Base-by-base conservation (phyloP, 37 sponge, comb jelly and placozoan genomes). In the Aplysina aerophoba region DNA sequence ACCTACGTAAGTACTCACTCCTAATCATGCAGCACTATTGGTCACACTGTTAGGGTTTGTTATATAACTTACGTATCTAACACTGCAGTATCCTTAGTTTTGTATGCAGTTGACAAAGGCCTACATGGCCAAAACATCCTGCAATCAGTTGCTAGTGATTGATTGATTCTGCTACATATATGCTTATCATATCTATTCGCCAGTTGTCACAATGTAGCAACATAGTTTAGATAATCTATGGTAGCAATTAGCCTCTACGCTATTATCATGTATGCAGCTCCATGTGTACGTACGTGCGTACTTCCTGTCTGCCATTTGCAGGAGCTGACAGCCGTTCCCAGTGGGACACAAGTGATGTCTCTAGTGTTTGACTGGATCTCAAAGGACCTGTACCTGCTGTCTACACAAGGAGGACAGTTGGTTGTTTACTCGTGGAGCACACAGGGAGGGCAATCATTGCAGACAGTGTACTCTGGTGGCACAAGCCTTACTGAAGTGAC, bases 331-430 rank as follows among this genome's bases (percentile, higher is more conserved):
- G 34, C 34, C 4, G 4, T 31, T 31, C 17, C 27, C 34, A 17
- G 28, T 30, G 33, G 33, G 27, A 4, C 17, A 34, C 33, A 69
- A 69, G 33, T 69, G 28, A 35, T 69, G 33, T 69, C 71, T 17
- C 28, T 69, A 3, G 33, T 16, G 13, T 35, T 69, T 33, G 71
- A 69, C 71, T 69, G 71, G 71, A 30, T 69, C 28, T n/a, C 71
- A 69, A 69, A 69, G 34, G 4, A 16, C 35, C 71, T 69, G 33
- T 69, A 69, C 34, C 6, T 69, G 71, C 34, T 69, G 33, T 30
- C 34, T 34, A 12, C 11, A 14, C n/a, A 62, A 22, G 27, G 63
- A 30, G 71, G 6, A 11, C 28, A 16, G 28, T 15, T 31, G 34
- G 33, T 35, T 31, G 15, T 69, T 6, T 4, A 30, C 17, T 17